Evolutionary conservation across 2,888 invertebrate genomes (phyloP), one percentile per base, ranked within the genome.

Genomic region (Orthosia gracilis): DNA sequence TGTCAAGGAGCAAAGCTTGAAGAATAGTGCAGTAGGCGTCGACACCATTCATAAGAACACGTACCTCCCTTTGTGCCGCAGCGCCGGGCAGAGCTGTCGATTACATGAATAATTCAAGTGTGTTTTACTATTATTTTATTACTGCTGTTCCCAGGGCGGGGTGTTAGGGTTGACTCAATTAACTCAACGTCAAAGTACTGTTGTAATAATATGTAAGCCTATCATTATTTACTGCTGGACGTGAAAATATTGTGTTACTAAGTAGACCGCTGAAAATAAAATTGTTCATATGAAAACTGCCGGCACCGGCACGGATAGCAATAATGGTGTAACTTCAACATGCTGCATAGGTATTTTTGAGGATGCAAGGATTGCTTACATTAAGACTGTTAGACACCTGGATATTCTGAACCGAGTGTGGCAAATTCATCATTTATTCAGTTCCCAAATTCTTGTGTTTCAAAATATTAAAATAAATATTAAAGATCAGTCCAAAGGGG

Each of bases 21-120:
- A 47, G 18, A 61, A 78, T 57, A 65, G 47, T 40, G 11, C 31
- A 49, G 64, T 62, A 70, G 54, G 59, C 70, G 54, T 66, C 21
- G 31, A 59, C 18, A 26, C 87, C 87, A 93, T 92, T 93, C 90
- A 92, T 82, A 78, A 84, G 87, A 86, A 87, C 93, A 92, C 92
- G 93, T 88, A 84, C 87, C 63, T 70, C 74, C 64, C 66, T 86
- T 85, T 85, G 71, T 76, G 47, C 17, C 55, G 4, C 62, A 21
- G 31, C 52, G 69, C 71, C 49, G 61, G 59, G 50, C 67, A 74
- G 79, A 80, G 83, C 78, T 80, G 76, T 31, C 70, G 50, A 58
- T 59, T 21, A 64, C 57, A 72, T 89, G 80, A 87, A 89, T 89
- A 70, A 89, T 89, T 87, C 88, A 90, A 87, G 74, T 62, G 50